Evolutionary conservation across 2,797 vertebrate species (phyloP).

Genomic region (Acestrorhynchus altus): DNA sequence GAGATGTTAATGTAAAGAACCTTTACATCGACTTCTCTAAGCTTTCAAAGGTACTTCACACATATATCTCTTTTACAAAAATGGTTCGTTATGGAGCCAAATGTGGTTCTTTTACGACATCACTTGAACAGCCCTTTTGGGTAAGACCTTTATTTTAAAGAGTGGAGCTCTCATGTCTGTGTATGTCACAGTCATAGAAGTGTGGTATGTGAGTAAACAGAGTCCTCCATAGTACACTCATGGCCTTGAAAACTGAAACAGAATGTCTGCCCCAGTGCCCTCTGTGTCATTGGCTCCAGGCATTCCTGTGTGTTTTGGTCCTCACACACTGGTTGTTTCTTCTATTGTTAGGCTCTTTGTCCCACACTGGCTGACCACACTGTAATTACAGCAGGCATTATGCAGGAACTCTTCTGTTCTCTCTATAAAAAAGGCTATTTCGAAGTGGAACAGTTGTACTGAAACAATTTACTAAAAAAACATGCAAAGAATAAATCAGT

Average conservation of each 20-base stretch:
- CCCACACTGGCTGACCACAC: constrained; percentile 7
- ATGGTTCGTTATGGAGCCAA: no score
- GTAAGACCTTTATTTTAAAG: no score
- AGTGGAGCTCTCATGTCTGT: no score
- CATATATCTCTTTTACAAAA: no score
- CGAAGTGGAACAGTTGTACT: neutral
- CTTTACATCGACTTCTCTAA: no score
- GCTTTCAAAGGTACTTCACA: no score
- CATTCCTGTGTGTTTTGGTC: constrained; percentile 14
- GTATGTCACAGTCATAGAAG: neutral
- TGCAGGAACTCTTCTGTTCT: neutral
- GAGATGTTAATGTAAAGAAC: no score
- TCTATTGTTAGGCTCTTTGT: constrained; percentile 8
- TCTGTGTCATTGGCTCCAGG: constrained; percentile 5
- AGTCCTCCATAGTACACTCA: neutral
- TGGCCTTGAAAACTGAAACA: neutral
- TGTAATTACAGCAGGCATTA: constrained; percentile 6
- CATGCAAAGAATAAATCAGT: neutral
- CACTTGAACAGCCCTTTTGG: no score
- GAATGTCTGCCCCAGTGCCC: neutral
- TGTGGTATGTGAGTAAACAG: neutral
- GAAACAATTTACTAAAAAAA: neutral
- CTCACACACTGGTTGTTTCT: neutral
- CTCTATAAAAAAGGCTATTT: neutral
- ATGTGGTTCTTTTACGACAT: no score